Base-by-base conservation (phyloP, 2,113 vertebrate species). In the Riparia riparia region DNA sequence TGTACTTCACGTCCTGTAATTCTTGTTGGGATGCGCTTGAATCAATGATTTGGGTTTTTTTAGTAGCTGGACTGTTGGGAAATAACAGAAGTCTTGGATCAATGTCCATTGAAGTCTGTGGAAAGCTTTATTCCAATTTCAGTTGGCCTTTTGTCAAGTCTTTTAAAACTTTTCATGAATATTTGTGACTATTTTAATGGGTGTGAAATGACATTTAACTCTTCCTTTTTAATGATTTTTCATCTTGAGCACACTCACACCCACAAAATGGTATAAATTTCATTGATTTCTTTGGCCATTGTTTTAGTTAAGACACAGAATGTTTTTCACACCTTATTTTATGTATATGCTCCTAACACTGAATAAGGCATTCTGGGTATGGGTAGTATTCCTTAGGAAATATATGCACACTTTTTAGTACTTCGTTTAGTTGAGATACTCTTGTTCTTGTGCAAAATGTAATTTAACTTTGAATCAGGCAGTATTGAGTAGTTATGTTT, bases 71-170 rank as follows among this genome's bases (percentile, higher is more conserved):
- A 90, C 57, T 79, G 47, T 93, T 94, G 81, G 78, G 70, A 96
- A 94, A 93, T 94, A 94, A 64, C 77, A 94, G 85, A 94, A 95
- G 79, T 93, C 66, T 94, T 96, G 87, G 90, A 95, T 91, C 71
- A 45, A 20, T 86, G 63, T 96, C 79, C 78, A 60, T 58, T 92
- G 79, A 82, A 91, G 51, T 92, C 79, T 90, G 66, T 93, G 74
- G 41, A 74, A 95, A 93, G 50, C 50, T 83, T 74, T 78, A 78
- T 88, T 80, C 71, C 82, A 66, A 81, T 94, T 96, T 93, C 95
- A 83, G 32, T 11, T 96, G 95, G 85, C 82, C 44, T 91, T 83
- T 56, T 64, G 39, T 93, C 87, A 96, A 86, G n/a, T 77, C 56
- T 73, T 82, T 94, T 64, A 88, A 92, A 94, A 96, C 68, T 83